Evolutionary conservation across 2,888 invertebrate genomes (phyloP).

Genomic region (Hofmannophila pseudospretella): DNA sequence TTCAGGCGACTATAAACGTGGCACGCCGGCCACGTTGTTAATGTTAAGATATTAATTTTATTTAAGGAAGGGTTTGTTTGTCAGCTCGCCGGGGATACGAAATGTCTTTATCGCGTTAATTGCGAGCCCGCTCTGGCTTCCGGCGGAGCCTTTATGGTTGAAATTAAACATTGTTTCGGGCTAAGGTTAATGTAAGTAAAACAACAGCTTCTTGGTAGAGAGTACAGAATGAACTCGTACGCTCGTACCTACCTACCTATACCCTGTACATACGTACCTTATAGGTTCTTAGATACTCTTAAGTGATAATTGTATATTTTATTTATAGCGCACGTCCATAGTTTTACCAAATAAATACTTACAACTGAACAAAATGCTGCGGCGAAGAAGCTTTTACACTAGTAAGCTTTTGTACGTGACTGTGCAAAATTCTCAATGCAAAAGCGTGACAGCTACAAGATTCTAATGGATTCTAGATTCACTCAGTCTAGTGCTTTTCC

Average conservation of each 20-base stretch:
- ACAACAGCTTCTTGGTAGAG: neutral
- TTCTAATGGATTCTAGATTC: no score
- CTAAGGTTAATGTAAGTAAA: conserved; percentile 11
- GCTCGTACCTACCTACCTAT: no score
- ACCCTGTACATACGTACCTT: no score
- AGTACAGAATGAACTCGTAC: no score
- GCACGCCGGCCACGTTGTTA: conserved; percentile 28
- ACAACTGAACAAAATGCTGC: no score
- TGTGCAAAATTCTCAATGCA: conserved; percentile 3
- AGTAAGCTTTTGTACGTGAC: no score
- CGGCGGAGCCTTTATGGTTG: conserved; percentile 29
- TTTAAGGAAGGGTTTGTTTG: conserved; percentile 46
- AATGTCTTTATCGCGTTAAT: conserved; percentile 57
- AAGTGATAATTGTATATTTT: no score
- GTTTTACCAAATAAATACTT: no score
- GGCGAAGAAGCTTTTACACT: no score
- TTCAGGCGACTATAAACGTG: conserved; percentile 29
- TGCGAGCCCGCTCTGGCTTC: conserved; percentile 33
- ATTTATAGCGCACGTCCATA: no score
- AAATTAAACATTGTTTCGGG: conserved; percentile 40
- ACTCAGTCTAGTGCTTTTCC: neutral
- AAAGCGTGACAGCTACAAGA: no score
- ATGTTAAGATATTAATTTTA: conserved; percentile 46
- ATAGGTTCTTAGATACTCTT: no score
- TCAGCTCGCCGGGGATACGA: conserved; percentile 29